A percentile compares a stretch with the other conserved stretches of the same genome.
phyloP scores from a whole-genome alignment of 2,113 vertebrate species.

The Phrynosoma platyrhinos region DNA sequence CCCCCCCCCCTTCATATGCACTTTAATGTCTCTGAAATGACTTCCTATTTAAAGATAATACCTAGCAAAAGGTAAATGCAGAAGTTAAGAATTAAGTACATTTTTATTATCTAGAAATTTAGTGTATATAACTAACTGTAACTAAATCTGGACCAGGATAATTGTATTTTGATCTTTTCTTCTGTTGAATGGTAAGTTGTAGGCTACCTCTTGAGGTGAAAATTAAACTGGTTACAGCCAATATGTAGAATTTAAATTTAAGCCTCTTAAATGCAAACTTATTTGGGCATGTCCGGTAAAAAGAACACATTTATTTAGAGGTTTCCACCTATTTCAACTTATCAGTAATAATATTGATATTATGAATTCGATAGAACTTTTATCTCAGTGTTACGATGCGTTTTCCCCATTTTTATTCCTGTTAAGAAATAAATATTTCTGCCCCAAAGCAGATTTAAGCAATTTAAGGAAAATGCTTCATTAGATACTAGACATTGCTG shows the following conservation, averaged over 20 bases:
- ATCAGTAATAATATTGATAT: not conserved
- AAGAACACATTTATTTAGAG: not conserved
- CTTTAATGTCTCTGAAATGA: constrained; percentile 39
- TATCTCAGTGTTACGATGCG: not conserved
- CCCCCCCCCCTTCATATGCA: constrained; percentile 24
- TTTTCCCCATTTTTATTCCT: not conserved
- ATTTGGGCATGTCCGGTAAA: not conserved
- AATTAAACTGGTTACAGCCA: not conserved
- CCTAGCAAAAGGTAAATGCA: constrained; percentile 55
- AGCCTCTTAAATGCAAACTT: not conserved
- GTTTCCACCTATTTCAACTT: not conserved
- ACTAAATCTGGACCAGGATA: not conserved
- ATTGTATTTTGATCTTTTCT: constrained; percentile 18
- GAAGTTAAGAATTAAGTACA: constrained; percentile 19
- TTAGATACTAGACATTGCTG: not conserved
- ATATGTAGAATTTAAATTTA: not conserved
- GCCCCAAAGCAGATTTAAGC: not conserved
- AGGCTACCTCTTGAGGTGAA: constrained; percentile 14
- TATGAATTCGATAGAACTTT: too few relatives aligned
- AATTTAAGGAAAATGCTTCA: not conserved
- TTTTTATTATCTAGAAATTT: not conserved
- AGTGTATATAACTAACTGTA: not conserved
- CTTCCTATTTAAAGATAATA: not conserved
- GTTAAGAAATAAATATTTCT: not conserved
- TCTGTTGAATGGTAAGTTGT: not conserved